These are phyloP conservation scores for Tachina grossa DNA, from an alignment of 2,888 invertebrate genomes.

Conservation along the genomic window DNA sequence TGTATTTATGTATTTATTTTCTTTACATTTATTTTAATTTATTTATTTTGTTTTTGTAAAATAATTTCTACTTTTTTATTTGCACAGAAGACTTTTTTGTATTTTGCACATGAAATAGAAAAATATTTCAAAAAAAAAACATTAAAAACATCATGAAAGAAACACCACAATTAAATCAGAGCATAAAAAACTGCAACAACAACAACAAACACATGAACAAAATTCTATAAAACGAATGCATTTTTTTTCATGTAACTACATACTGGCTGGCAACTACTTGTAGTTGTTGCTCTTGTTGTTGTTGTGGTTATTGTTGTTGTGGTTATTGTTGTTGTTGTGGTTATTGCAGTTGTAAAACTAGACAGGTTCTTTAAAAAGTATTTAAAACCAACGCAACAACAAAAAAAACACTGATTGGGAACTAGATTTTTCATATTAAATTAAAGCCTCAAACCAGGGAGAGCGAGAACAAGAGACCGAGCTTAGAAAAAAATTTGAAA, in stretches of 20 bases:
- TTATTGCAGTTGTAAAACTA: constrained; percentile 53
- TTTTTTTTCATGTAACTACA: constrained; percentile 24
- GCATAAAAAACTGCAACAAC: constrained; percentile 61
- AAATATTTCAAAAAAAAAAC: constrained; percentile 27
- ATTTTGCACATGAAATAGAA: constrained; percentile 45
- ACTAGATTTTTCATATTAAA: constrained; percentile 60
- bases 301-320: constrained; percentile 40
- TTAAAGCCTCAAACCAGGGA: constrained; percentile 17
- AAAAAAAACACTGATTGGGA: constrained; percentile 49
- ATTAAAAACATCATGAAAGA: constrained; percentile 53
- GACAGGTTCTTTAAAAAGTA: constrained; percentile 60
- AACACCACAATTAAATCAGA: constrained; percentile 69
- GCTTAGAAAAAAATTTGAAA: constrained; percentile 38
- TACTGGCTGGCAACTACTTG: neutral
- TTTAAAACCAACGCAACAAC: constrained; percentile 12
- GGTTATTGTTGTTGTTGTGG: constrained; percentile 38
- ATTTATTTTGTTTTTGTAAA: constrained; percentile 42
- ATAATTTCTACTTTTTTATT: constrained; percentile 44
- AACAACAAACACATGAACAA: constrained; percentile 35
- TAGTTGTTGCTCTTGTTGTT: constrained; percentile 11
- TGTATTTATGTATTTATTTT: constrained; percentile 21
- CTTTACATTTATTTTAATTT: constrained; percentile 16
- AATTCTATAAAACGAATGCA: constrained; percentile 57
- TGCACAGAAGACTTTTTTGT: constrained; percentile 38
- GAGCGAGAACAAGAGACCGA: constrained; percentile 17